phyloP scores from a whole-genome alignment of 1,140 invertebrate species.

The Metaphire vulgaris region DNA sequence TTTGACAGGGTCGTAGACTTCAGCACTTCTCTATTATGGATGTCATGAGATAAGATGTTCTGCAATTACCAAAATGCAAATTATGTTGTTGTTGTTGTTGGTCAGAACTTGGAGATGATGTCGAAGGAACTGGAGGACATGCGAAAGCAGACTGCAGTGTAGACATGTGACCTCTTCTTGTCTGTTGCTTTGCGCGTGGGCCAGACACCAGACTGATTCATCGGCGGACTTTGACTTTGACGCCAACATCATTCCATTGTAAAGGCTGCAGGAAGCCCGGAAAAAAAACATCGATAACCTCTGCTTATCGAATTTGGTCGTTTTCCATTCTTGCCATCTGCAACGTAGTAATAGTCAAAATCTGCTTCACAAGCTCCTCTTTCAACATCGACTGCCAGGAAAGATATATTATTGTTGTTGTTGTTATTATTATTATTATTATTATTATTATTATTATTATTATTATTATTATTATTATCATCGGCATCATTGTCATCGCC shows the following conservation, averaged over 20 bases:
- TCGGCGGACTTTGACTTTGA: no score
- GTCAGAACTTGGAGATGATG: not conserved
- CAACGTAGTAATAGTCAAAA: no score
- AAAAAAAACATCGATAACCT: not conserved
- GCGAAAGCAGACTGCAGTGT: not conserved
- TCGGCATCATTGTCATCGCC: no score
- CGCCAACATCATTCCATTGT: not conserved
- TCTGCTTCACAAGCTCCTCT: no score
- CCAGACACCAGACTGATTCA: not conserved
- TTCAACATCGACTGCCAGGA: no score
- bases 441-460: no score
- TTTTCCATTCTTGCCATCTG: not conserved
- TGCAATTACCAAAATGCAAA: no score
- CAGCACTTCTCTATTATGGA: not conserved
- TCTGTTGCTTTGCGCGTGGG: no score
- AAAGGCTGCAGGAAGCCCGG: not conserved
- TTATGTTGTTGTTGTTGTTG: not conserved
- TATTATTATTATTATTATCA: no score
- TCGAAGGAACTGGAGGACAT: not conserved
- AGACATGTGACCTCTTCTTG: not conserved
- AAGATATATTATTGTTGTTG: no score
- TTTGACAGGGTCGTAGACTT: not conserved
- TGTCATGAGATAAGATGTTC: no score
- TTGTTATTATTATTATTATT: no score
- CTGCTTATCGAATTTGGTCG: not conserved